phyloP scores from a whole-genome alignment of 2,797 vertebrate species.

The Percopsis omiscomaycus region DNA sequence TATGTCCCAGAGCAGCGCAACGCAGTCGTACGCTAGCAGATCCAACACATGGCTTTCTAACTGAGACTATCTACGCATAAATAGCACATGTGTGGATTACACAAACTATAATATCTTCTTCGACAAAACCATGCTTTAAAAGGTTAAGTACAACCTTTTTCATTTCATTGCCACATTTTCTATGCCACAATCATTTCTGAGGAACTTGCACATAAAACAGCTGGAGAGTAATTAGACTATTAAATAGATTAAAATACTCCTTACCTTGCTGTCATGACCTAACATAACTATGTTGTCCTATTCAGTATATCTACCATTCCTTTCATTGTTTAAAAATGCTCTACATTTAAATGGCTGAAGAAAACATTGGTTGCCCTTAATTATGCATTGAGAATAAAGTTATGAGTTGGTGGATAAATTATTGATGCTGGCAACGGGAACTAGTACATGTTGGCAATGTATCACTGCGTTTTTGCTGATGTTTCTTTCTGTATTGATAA shows the following conservation, averaged over 20 bases:
- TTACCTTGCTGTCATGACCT: no score
- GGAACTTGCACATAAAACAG: no score
- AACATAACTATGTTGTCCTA: background rate
- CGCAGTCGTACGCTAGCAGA: no score
- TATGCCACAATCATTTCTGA: slow-evolving; percentile 28
- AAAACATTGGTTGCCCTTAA: slow-evolving; percentile 70
- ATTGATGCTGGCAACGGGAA: slow-evolving; percentile 75
- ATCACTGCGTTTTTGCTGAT: slow-evolving; percentile 72
- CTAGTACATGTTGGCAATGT: slow-evolving; percentile 67
- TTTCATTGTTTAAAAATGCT: slow-evolving; percentile 73
- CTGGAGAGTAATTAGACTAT: no score
- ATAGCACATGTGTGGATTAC: no score
- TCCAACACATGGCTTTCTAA: no score
- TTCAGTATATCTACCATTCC: slow-evolving; percentile 49
- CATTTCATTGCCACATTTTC: slow-evolving; percentile 49
- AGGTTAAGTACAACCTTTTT: slow-evolving; percentile 42
- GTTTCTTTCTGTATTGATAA: slow-evolving; percentile 74
- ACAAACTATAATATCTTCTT: no score
- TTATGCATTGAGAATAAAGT: slow-evolving; percentile 78
- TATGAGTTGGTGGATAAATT: slow-evolving; percentile 74
- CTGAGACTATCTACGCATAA: no score
- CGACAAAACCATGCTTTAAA: slow-evolving; percentile 32
- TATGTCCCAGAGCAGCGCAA: no score
- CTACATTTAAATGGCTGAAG: slow-evolving; percentile 64
- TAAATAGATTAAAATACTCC: no score